A percentile compares a stretch with the other conserved stretches of the same genome.
Evolutionary conservation across 1,140 invertebrate genomes (phyloP).

Genomic region (Palaemon carinicauda): DNA sequence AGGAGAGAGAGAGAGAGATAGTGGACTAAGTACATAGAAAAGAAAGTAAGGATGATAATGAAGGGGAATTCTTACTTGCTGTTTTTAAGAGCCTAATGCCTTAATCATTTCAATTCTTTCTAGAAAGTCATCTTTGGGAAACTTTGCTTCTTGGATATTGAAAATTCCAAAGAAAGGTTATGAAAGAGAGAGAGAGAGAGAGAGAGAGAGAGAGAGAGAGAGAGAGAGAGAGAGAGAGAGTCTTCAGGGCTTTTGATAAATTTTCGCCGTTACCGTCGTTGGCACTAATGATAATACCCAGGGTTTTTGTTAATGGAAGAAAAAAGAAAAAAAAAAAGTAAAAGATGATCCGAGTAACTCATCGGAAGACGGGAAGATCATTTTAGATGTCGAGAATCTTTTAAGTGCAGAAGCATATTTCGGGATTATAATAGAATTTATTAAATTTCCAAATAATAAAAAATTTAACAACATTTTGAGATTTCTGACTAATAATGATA

Average conservation of each 20-base stretch:
- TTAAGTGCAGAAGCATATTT: not conserved
- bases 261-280: too few species aligned
- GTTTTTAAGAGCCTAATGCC: too few species aligned
- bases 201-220: constrained; percentile 21
- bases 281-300: too few species aligned
- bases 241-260: not conserved
- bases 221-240: constrained; percentile 23
- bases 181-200: constrained; percentile 11
- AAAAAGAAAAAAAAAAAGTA: not conserved
- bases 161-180: not conserved
- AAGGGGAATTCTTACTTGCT: not conserved
- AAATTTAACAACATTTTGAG: too few species aligned
- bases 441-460: too few species aligned
- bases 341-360: not conserved
- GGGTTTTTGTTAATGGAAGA: not conserved
- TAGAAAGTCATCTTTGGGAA: too few species aligned
- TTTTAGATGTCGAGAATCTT: not conserved
- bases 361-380: not conserved
- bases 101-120: too few species aligned
- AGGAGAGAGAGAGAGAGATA: too few species aligned
- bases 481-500: too few species aligned
- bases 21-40: too few species aligned
- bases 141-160: not conserved
- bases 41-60: too few species aligned
- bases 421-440: too few species aligned